These are phyloP conservation scores for Crotalus viridis DNA, from an alignment of 2,113 vertebrate genomes.

Conservation along the genomic window DNA sequence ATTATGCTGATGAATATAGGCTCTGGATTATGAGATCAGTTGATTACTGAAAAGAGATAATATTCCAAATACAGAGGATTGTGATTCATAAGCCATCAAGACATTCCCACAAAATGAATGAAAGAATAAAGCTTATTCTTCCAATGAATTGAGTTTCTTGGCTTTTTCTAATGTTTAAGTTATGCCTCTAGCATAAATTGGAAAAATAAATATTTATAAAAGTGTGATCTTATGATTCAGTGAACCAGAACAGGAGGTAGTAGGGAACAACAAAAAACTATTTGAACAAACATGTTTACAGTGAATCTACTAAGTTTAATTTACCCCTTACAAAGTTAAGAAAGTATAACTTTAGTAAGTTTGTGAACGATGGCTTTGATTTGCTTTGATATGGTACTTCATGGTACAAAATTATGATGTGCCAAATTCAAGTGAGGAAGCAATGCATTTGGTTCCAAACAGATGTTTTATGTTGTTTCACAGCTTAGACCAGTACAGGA, in stretches of 20 bases:
- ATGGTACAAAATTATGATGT: neutral
- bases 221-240: neutral
- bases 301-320: neutral
- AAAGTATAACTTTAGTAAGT: neutral
- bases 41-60: constrained; percentile 13
- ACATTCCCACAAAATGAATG: constrained; percentile 36
- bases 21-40: constrained; percentile 47
- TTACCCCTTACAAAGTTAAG: neutral
- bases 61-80: constrained; percentile 36
- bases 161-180: neutral
- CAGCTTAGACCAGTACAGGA: neutral
- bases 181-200: neutral
- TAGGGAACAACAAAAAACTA: neutral
- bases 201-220: neutral
- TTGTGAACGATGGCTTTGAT: neutral
- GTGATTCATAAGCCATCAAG: constrained; percentile 21
- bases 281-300: neutral
- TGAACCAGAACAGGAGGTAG: neutral
- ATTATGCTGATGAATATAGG: constrained; percentile 41
- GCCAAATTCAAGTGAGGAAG: neutral
- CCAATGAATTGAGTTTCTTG: neutral
- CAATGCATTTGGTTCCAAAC: neutral
- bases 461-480: neutral
- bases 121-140: constrained; percentile 37
- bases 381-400: neutral